phyloP scores from a whole-genome alignment of 2,888 invertebrate genomes.

The Sinohyriopsis cumingii region DNA sequence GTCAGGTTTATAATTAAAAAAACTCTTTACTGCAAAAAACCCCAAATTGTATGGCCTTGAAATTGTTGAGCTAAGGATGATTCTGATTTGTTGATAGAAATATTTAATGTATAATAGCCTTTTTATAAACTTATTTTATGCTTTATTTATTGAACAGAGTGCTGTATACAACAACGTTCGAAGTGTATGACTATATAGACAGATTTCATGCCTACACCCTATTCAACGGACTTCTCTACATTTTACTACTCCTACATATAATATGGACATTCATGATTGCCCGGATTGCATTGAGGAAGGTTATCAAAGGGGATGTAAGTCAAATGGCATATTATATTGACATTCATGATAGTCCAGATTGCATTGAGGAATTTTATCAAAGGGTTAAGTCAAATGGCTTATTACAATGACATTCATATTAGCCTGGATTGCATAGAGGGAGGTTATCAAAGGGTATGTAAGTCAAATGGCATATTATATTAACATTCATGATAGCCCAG shows the following conservation, averaged over 20 bases:
- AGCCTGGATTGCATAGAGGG: too few species aligned
- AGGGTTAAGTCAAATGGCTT: neutral
- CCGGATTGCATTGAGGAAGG: conserved; percentile 79
- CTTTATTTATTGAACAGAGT: conserved; percentile 33
- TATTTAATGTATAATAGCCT: neutral
- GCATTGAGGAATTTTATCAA: too few species aligned
- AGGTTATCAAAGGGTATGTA: too few species aligned
- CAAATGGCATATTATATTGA: neutral
- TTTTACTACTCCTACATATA: conserved; percentile 62
- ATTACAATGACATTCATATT: too few species aligned
- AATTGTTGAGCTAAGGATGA: too few species aligned
- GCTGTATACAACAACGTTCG: conserved; percentile 26
- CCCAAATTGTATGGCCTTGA: too few species aligned
- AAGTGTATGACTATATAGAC: conserved; percentile 7
- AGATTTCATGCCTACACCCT: conserved; percentile 43
- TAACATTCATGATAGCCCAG: too few species aligned
- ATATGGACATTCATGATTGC: conserved; percentile 78
- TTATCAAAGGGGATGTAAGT: conserved; percentile 45
- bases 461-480: too few species aligned
- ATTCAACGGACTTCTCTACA: conserved; percentile 59
- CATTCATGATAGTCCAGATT: neutral
- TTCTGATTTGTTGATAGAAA: too few species aligned
- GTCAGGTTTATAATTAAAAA: too few species aligned
- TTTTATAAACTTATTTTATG: neutral
- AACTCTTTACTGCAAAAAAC: too few species aligned